Conservation (phyloP, 2,888 invertebrate species). For the Lissonota sp. region DNA sequence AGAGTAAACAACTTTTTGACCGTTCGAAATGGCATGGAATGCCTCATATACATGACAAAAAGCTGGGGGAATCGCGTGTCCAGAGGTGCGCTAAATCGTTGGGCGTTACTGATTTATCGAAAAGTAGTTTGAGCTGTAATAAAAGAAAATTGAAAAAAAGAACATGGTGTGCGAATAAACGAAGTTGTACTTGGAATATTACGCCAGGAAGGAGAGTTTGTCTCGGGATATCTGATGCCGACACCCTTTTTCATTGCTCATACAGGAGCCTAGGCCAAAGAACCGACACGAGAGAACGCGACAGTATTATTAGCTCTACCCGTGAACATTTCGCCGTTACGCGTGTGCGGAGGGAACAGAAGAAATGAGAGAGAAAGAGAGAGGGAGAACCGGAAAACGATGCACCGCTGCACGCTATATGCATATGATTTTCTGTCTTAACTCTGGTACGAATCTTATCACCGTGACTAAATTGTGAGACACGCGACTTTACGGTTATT, state of each 20-base stretch:
- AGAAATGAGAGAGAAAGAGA: background rate
- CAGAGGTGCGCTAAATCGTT: constrained; percentile 11
- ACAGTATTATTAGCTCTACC: constrained; percentile 77
- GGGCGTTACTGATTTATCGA: constrained; percentile 27
- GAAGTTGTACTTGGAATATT: background rate
- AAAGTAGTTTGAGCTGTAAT: background rate
- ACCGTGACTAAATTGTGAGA: too few species aligned
- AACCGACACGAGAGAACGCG: constrained; percentile 42
- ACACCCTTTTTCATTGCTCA: constrained; percentile 73
- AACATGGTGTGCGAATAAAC: background rate
- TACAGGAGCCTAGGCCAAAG: constrained; percentile 71
- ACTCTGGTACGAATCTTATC: too few species aligned
- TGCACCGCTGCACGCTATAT: too few species aligned
- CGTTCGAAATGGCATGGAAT: too few species aligned
- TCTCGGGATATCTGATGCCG: constrained; percentile 56
- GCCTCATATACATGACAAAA: background rate
- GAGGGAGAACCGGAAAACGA: too few species aligned
- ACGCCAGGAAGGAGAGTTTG: background rate
- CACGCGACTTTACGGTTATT: too few species aligned
- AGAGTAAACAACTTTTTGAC: too few species aligned
- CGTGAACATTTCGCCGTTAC: constrained; percentile 46
- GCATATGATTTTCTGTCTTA: too few species aligned
- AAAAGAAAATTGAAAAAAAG: background rate
- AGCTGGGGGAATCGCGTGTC: constrained; percentile 20
- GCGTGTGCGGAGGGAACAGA: constrained; percentile 56